Percentiles rank a stretch among this genome's conserved stretches.
These are phyloP conservation scores for Collichthys lucidus DNA, from an alignment of 2,113 vertebrate genomes.

Conservation along the genomic window DNA sequence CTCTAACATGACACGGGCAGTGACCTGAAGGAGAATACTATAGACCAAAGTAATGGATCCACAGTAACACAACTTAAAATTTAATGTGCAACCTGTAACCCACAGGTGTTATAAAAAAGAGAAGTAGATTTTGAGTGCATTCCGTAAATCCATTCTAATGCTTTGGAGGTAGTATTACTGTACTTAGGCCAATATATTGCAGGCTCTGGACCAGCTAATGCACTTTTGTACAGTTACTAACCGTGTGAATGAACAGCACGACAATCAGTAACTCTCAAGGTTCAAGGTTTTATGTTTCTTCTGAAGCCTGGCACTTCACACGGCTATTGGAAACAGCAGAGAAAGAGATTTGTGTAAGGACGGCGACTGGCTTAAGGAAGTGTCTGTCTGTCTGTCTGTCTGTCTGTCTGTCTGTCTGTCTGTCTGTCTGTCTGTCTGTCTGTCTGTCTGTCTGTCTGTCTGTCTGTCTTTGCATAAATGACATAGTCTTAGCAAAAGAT, in stretches of 20 bases:
- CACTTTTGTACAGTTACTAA: not conserved
- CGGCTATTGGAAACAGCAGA: not conserved
- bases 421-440: not conserved
- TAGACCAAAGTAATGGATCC: conserved; percentile 30
- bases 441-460: too few species aligned
- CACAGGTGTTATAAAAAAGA: conserved; percentile 5
- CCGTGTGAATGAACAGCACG: not conserved
- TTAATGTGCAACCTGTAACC: not conserved
- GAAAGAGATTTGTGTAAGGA: conserved; percentile 3
- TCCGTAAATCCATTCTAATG: not conserved
- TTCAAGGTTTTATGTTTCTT: not conserved
- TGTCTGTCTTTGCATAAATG: not conserved
- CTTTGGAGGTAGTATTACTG: not conserved
- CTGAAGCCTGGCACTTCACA: not conserved
- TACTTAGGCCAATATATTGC: not conserved
- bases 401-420: too few species aligned
- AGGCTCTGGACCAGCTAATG: not conserved
- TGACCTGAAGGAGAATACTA: conserved; percentile 31
- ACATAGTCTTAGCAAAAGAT: not conserved
- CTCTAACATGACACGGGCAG: conserved; percentile 46
- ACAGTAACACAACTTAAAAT: conserved; percentile 5
- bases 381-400: not conserved
- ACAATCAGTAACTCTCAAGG: not conserved
- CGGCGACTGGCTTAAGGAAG: not conserved
- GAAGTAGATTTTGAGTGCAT: not conserved